Percentiles rank a stretch among this genome's conserved stretches.
Evolutionary conservation across 2,797 vertebrate genomes (phyloP).

Genomic region (Rallus crepitans): DNA sequence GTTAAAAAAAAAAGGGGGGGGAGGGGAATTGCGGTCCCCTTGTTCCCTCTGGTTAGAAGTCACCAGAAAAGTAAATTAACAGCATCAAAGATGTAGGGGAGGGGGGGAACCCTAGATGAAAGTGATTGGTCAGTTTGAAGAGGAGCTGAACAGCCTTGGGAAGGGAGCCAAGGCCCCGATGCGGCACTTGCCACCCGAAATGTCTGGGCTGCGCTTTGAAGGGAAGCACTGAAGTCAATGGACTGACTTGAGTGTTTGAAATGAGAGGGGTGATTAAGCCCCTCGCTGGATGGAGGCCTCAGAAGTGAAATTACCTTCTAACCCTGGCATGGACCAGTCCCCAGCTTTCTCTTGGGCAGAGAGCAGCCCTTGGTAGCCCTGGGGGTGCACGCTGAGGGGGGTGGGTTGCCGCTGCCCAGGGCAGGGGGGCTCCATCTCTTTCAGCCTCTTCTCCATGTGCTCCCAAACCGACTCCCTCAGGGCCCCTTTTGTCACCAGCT

Average conservation of each 20-base stretch:
- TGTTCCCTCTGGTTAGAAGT: constrained; percentile 29
- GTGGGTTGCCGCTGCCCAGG: neutral
- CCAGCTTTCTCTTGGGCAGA: rapidly evolving
- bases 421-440: rapidly evolving
- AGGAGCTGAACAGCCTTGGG: neutral
- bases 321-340: neutral
- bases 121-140: constrained; percentile 46
- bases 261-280: constrained; percentile 31
- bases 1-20: neutral
- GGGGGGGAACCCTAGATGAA: neutral
- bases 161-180: constrained; percentile 18
- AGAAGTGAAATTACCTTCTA: neutral
- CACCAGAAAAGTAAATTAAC: constrained; percentile 27
- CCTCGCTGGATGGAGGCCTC: neutral
- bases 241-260: constrained; percentile 35
- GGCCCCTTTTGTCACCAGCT: neutral
- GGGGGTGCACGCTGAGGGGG: neutral
- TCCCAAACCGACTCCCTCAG: neutral
- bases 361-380: neutral
- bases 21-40: neutral
- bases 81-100: neutral
- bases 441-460: rapidly evolving
- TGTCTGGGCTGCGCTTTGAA: constrained; percentile 35
- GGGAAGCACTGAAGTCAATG: constrained; percentile 52
- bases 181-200: neutral